Conservation (phyloP, 92 coral and sea anemone genomes). For the Epizoanthus illoricatus region DNA sequence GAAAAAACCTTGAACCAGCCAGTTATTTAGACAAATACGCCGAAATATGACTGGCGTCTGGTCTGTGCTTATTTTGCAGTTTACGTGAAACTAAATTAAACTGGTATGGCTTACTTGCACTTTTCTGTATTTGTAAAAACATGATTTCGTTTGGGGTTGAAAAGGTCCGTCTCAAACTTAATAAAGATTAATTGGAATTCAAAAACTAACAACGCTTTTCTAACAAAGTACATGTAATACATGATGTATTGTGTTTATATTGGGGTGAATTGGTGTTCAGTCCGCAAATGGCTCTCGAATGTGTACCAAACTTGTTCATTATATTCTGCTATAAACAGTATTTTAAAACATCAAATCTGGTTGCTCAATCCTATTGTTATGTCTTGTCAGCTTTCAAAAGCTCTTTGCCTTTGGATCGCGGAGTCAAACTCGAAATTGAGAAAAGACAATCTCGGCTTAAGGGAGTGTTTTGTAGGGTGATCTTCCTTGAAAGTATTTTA, state of each 20-base stretch:
- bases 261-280: background rate
- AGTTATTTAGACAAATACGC: background rate
- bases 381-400: background rate
- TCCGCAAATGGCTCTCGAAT: background rate
- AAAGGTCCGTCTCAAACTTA: constrained; percentile 16
- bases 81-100: background rate
- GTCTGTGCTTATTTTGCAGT: background rate
- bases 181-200: constrained; percentile 26
- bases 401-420: background rate
- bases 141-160: constrained; percentile 22
- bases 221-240: background rate
- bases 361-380: background rate
- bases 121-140: background rate
- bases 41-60: background rate
- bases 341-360: no score
- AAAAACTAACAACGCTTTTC: background rate
- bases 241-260: constrained; percentile 16
- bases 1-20: background rate
- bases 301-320: background rate
- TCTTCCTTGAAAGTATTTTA: constrained; percentile 15
- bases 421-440: background rate
- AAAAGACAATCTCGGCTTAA: background rate
- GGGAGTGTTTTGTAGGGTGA: background rate
- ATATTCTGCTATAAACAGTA: no score
- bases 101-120: background rate